Evolutionary conservation across 23 tunicate genomes (phyloP), one percentile per base, ranked within the genome.

Genomic region (Styela clava): DNA sequence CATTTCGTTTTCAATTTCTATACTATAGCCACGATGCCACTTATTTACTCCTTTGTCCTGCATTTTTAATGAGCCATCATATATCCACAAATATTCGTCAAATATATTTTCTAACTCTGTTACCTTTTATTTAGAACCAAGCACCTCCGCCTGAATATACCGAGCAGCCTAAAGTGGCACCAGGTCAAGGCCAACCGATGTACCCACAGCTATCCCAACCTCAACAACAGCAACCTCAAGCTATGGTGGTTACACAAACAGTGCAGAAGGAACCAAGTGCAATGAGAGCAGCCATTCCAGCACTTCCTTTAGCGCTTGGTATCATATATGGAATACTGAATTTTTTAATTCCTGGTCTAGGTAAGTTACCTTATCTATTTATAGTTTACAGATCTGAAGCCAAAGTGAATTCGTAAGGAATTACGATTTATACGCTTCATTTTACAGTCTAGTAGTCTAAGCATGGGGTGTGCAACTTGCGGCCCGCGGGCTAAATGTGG

Each of bases 291-390:
- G 71, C 71, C 16, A 67, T 67, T 67, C 71, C 71, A 29, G 30
- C 71, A 16, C 31, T 67, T 18, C 71, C 71, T 27, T n/a, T 67
- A 25, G 31, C 71, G 16, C 24, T 67, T 19, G 71, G 31, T 22
- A 67, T 67, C 71, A 67, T 67, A 16, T 67, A 67, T 29, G 71
- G 71, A 16, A 67, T 67, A 25, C 24, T 67, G 71, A 67, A 67
- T 22, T 67, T 67, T 24, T 18, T 67, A 18, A 18, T 67, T 29
- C 71, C 71, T 16, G 71, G 71, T 12, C 31, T 67, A 67, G 71
- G 71, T 67, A 24, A 67, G 71, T 1, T 61, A 23, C n/a, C 64
- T 0, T 22, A 23, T 21, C 64, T 22, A 23, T 21, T 61, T 61
- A 61, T 21, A 21, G n/a, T 0, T 61, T 61, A 61, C n/a, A 61